Percentiles rank a stretch among this genome's conserved stretches.
Conservation (phyloP, 2,888 invertebrate genomes). For the Arenicola marina region DNA sequence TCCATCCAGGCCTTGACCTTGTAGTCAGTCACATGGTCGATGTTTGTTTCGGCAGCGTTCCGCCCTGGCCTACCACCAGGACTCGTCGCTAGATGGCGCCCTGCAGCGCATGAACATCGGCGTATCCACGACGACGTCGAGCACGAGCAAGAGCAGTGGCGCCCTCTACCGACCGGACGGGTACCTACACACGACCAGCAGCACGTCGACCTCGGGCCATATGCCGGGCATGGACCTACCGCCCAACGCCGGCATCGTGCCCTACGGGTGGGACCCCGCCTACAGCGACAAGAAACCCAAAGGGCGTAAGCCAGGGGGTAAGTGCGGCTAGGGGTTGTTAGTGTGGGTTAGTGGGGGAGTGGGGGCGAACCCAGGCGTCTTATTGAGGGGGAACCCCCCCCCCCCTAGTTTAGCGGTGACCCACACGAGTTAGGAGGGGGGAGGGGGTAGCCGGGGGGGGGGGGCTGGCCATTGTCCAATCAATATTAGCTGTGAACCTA, state of each 20-base stretch:
- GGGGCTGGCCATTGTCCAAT: too few relatives aligned
- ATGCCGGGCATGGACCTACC: constrained; percentile 36
- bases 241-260: constrained; percentile 38
- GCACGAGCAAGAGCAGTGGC: constrained; percentile 92
- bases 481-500: too few relatives aligned
- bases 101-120: constrained; percentile 69
- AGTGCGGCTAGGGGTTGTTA: too few relatives aligned
- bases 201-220: constrained; percentile 56
- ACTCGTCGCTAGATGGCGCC: constrained; percentile 61
- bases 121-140: constrained; percentile 92
- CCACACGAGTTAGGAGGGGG: too few relatives aligned
- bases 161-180: constrained; percentile 72
- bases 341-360: too few relatives aligned
- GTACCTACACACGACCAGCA: constrained; percentile 51
- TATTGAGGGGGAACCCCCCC: too few relatives aligned
- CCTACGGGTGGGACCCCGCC: constrained; percentile 36
- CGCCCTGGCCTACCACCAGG: constrained; percentile 76
- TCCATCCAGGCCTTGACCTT: too few relatives aligned
- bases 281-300: constrained; percentile 1
- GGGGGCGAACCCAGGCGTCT: too few relatives aligned
- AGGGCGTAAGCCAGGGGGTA: constrained; percentile 1
- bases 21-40: background rate
- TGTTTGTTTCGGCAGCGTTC: constrained; percentile 67
- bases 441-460: too few relatives aligned
- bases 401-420: too few relatives aligned